phyloP scores from a whole-genome alignment of 2,888 invertebrate genomes.

The Lagria hirta region DNA sequence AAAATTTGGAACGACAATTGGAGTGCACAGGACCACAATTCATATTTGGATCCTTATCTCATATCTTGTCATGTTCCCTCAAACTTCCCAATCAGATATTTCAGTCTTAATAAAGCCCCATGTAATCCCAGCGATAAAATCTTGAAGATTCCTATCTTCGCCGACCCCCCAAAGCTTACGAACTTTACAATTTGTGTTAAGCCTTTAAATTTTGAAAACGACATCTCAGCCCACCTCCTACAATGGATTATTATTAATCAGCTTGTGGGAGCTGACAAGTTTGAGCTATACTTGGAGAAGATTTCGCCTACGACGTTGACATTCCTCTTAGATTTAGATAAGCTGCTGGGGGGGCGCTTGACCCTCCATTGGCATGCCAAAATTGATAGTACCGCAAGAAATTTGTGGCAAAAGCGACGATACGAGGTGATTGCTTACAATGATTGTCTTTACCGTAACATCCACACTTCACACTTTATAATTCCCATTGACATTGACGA shows the following conservation, averaged over 20 bases:
- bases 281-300: constrained; percentile 67
- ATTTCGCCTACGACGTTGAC: constrained; percentile 58
- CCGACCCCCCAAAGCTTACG: constrained; percentile 38
- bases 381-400: constrained; percentile 8
- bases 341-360: background rate
- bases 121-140: constrained; percentile 47
- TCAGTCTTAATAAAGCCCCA: constrained; percentile 58
- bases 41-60: constrained; percentile 60
- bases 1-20: constrained; percentile 68
- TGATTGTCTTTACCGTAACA: constrained; percentile 74
- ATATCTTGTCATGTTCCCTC: constrained; percentile 65
- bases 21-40: constrained; percentile 56
- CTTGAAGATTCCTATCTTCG: constrained; percentile 16
- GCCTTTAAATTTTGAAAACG: constrained; percentile 66
- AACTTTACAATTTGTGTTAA: constrained; percentile 71
- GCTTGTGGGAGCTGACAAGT: constrained; percentile 66
- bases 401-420: constrained; percentile 68
- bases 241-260: constrained; percentile 73
- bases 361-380: background rate
- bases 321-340: constrained; percentile 16
- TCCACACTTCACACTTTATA: constrained; percentile 64
- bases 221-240: constrained; percentile 63
- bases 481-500: constrained; percentile 75
- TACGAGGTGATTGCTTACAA: constrained; percentile 76
- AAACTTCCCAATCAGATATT: constrained; percentile 51